Percentiles rank a stretch among this genome's conserved stretches.
Conservation (phyloP, 2,797 vertebrate species). For the Falco biarmicus region DNA sequence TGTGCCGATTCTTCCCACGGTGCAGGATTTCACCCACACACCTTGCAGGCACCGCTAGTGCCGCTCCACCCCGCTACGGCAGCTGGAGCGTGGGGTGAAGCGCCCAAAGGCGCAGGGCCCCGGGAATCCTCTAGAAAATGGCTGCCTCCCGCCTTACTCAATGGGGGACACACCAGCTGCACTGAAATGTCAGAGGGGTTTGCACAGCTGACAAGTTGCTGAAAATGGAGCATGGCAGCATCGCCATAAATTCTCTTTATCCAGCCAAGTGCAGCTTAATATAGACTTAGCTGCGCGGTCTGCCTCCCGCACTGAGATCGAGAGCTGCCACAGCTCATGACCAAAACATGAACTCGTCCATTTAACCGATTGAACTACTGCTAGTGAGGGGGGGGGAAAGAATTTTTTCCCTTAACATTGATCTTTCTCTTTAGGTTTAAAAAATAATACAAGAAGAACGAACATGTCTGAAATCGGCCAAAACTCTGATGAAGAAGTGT, state of each 20-base stretch:
- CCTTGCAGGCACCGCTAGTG: fast-evolving
- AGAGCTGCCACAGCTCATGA: conserved; percentile 32
- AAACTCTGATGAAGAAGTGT: conserved; percentile 75
- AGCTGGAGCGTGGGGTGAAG: fast-evolving
- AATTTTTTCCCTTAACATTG: background rate
- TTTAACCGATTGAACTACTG: background rate
- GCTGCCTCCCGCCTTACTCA: background rate
- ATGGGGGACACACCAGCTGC: conserved; percentile 74
- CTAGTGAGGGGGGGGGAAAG: fast-evolving
- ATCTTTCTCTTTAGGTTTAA: conserved; percentile 25
- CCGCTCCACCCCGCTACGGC: background rate
- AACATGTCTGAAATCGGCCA: conserved; percentile 79
- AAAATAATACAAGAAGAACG: background rate
- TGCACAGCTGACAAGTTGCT: conserved; percentile 82
- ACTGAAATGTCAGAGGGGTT: conserved; percentile 81
- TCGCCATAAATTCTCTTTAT: conserved; percentile 72
- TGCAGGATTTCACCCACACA: background rate
- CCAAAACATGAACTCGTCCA: conserved; percentile 11
- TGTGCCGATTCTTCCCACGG: background rate
- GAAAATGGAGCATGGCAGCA: conserved; percentile 75
- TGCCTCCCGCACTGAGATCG: background rate
- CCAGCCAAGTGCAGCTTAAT: conserved; percentile 79
- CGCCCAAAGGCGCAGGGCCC: background rate
- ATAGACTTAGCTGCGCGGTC: conserved; percentile 68
- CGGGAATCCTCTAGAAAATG: conserved; percentile 38